Conservation (phyloP, 2,113 vertebrate genomes). For the Rhadina sibilatrix region DNA sequence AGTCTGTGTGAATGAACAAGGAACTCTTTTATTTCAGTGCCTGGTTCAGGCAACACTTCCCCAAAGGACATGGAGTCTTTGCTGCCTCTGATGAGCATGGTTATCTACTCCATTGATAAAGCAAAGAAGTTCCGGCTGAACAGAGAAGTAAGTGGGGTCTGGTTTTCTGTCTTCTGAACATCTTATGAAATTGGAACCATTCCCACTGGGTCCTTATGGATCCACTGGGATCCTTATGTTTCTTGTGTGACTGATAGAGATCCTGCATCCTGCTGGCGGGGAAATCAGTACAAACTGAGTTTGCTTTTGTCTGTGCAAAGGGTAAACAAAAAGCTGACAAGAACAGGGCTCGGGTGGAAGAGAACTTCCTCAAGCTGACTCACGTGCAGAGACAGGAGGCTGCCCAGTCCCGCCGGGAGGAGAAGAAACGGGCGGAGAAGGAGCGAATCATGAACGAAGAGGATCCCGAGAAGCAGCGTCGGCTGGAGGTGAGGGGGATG, state of each 20-base stretch:
- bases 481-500: constrained; percentile 82
- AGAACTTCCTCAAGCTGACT: constrained; percentile 97
- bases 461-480: constrained; percentile 95
- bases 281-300: neutral
- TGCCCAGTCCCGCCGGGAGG: constrained; percentile 91
- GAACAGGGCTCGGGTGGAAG: constrained; percentile 94
- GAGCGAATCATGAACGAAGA: constrained; percentile 99
- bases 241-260: neutral
- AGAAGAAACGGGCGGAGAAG: constrained; percentile 97
- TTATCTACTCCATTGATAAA: constrained; percentile 98
- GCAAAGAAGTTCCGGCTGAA: constrained; percentile 97
- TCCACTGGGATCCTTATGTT: neutral
- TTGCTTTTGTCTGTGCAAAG: constrained; percentile 65
- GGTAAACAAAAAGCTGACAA: constrained; percentile 95
- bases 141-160: constrained; percentile 83
- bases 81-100: constrained; percentile 98
- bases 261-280: neutral
- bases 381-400: constrained; percentile 96
- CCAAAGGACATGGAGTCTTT: constrained; percentile 98
- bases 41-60: constrained; percentile 96
- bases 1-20: neutral
- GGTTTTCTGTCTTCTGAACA: neutral
- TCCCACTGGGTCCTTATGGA: neutral
- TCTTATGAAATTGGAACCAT: neutral
- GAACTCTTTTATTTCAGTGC: constrained; percentile 78